Evolutionary conservation across 2,888 invertebrate species (phyloP).

Genomic region (Ernsta delagoae): DNA sequence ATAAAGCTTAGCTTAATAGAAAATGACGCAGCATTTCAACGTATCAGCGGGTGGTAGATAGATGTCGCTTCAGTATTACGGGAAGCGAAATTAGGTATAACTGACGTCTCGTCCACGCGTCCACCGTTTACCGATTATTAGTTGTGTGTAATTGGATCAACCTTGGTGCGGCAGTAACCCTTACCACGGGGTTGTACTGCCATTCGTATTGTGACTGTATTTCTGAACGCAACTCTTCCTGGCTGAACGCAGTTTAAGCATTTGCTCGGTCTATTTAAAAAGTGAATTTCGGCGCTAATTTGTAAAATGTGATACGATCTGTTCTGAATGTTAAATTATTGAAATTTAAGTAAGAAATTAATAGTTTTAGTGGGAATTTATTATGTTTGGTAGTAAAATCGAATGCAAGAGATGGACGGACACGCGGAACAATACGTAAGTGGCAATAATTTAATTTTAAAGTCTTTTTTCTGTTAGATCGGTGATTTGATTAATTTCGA

Average conservation of each 20-base stretch:
- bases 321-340: no score
- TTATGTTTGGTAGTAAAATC: slow-evolving; percentile 86
- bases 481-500: no score
- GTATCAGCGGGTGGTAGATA: slow-evolving; percentile 17
- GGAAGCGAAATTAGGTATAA: slow-evolving; percentile 11
- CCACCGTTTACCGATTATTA: slow-evolving; percentile 53
- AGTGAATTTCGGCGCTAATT: slow-evolving; percentile 39
- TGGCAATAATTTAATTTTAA: slow-evolving; percentile 1
- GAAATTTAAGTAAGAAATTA: not conserved
- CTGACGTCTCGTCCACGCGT: slow-evolving; percentile 24
- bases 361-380: slow-evolving; percentile 27
- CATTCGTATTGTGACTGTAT: slow-evolving; percentile 64
- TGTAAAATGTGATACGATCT: slow-evolving; percentile 38
- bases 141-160: slow-evolving; percentile 77
- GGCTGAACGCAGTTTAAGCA: slow-evolving; percentile 43
- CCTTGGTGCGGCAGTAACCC: slow-evolving; percentile 79
- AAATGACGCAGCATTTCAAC: slow-evolving; percentile 2
- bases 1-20: not conserved
- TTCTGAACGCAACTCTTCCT: slow-evolving; percentile 56
- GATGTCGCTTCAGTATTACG: slow-evolving; percentile 9
- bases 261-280: slow-evolving; percentile 18
- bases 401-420: slow-evolving; percentile 86
- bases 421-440: slow-evolving; percentile 45
- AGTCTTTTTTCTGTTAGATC: no score
- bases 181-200: slow-evolving; percentile 56